These are phyloP conservation scores for Colletes gigas DNA, from an alignment of 1,140 invertebrate genomes.

Conservation along the genomic window DNA sequence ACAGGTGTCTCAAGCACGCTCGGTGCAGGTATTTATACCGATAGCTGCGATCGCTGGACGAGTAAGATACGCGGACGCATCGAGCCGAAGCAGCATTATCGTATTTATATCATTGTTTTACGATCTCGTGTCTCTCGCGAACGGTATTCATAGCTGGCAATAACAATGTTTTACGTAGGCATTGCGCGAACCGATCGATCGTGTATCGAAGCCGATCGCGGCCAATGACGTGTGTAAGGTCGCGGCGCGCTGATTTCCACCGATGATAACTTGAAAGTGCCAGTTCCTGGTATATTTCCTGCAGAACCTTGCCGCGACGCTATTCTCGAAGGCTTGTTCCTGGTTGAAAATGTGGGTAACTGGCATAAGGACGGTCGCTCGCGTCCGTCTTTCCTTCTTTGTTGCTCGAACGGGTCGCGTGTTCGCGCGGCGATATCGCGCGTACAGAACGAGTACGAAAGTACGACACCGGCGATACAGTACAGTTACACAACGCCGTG, in stretches of 20 bases:
- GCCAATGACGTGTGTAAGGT: conserved; percentile 40
- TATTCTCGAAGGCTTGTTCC: conserved; percentile 50
- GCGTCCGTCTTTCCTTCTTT: conserved; percentile 29
- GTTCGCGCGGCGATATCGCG: not conserved
- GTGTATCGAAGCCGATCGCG: conserved; percentile 13
- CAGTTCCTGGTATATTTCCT: conserved; percentile 39
- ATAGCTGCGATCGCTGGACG: too few species aligned
- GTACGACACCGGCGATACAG: too few species aligned
- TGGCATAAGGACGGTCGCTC: conserved; percentile 62
- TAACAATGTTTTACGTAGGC: conserved; percentile 5
- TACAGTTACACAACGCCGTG: too few species aligned
- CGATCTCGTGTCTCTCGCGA: not conserved
- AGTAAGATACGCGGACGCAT: not conserved
- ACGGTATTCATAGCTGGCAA: not conserved
- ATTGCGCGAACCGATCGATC: conserved; percentile 11
- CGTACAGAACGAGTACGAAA: conserved; percentile 31
- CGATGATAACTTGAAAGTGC: conserved; percentile 52
- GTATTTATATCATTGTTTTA: conserved; percentile 1
- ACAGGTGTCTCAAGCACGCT: not conserved
- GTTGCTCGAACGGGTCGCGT: not conserved
- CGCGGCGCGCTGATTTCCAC: conserved; percentile 36
- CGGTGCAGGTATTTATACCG: not conserved
- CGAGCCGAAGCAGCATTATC: not conserved
- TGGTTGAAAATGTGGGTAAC: conserved; percentile 65
- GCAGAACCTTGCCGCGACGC: conserved; percentile 14